Evolutionary conservation across 2,113 vertebrate genomes (phyloP).

Genomic region (Microcebus griseorufus): DNA sequence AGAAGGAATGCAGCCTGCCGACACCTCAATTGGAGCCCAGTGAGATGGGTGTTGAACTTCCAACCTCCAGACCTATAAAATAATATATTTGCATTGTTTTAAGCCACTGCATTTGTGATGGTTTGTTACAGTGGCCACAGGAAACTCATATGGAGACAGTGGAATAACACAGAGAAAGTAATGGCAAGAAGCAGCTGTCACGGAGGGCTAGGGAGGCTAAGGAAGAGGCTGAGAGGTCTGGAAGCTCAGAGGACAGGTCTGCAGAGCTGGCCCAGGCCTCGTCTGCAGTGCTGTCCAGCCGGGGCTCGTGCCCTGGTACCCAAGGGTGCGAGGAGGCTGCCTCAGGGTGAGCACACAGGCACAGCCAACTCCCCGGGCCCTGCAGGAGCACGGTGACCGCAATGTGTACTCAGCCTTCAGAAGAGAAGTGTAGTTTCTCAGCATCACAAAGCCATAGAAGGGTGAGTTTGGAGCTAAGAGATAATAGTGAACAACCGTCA

Average conservation of each 20-base stretch:
- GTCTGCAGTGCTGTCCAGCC: not conserved
- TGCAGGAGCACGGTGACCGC: fast-evolving
- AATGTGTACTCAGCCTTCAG: not conserved
- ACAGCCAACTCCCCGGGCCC: not conserved
- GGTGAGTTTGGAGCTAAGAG: not conserved
- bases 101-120: not conserved
- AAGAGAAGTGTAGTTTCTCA: not conserved
- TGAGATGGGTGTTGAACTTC: not conserved
- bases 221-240: not conserved
- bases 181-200: not conserved
- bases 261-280: not conserved
- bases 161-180: not conserved
- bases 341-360: not conserved
- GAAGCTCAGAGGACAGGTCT: not conserved
- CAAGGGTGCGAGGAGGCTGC: fast-evolving
- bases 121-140: not conserved
- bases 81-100: not conserved
- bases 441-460: not conserved
- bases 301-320: not conserved
- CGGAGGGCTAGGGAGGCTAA: not conserved
- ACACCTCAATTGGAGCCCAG: not conserved
- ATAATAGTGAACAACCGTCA: not conserved
- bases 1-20: not conserved
- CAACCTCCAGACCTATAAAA: not conserved
- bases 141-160: not conserved